Conservation (phyloP, 2,113 vertebrate genomes). For the Tenebrosternarchus preto region DNA sequence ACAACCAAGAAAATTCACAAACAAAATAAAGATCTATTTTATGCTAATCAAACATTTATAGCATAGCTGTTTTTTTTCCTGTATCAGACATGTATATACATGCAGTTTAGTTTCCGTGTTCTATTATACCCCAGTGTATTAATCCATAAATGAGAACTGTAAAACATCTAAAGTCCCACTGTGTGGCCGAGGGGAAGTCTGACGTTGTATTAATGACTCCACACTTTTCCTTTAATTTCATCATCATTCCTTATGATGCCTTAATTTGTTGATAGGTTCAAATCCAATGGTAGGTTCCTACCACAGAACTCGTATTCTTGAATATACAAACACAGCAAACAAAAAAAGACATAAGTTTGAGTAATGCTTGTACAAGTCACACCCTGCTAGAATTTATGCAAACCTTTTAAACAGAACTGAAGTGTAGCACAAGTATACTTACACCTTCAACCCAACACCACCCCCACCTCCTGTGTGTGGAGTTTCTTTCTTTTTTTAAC, state of each 20-base stretch:
- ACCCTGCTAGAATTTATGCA: constrained; percentile 20
- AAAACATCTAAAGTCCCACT: background rate
- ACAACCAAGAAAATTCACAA: constrained; percentile 28
- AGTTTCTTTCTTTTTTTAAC: constrained; percentile 37
- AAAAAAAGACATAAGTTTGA: constrained; percentile 27
- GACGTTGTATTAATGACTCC: background rate
- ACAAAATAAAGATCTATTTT: constrained; percentile 41
- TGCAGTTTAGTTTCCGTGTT: constrained; percentile 29
- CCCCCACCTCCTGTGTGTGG: constrained; percentile 55
- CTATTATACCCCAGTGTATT: background rate
- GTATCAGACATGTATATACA: constrained; percentile 31
- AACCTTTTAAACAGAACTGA: constrained; percentile 22
- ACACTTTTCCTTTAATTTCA: background rate
- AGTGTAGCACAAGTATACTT: constrained; percentile 4
- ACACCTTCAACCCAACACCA: constrained; percentile 39
- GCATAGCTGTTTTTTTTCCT: constrained; percentile 20
- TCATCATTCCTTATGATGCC: no score
- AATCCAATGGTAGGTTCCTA: no score
- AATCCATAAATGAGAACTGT: background rate
- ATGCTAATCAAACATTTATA: constrained; percentile 39
- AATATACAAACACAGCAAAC: constrained; percentile 1
- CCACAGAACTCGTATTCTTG: background rate
- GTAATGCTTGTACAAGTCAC: constrained; percentile 38
- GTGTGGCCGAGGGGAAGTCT: background rate
- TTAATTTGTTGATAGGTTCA: no score